These are phyloP conservation scores for Melanostoma mellinum DNA, from an alignment of 2,888 invertebrate species.

Conservation along the genomic window DNA sequence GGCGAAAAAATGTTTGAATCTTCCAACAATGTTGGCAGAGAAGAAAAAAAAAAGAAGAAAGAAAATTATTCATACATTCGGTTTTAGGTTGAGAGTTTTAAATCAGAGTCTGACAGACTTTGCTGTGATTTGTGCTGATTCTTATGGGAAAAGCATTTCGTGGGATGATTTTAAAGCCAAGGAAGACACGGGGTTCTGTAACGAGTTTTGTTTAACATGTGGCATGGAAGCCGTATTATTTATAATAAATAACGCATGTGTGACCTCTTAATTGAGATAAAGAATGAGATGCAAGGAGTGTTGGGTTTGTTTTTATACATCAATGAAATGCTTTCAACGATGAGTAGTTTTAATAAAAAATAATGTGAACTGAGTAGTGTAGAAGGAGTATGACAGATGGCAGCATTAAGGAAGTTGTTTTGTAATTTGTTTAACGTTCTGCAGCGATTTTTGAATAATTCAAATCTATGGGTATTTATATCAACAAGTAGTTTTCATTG, in stretches of 20 bases:
- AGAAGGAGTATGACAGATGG: too few relatives aligned
- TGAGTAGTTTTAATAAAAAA: too few relatives aligned
- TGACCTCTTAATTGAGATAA: constrained; percentile 16
- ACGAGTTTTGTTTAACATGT: constrained; percentile 30
- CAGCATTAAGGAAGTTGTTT: too few relatives aligned
- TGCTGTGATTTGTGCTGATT: constrained; percentile 30
- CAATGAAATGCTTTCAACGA: neutral
- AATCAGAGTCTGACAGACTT: constrained; percentile 47
- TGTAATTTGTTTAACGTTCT: too few relatives aligned
- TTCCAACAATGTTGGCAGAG: constrained; percentile 34
- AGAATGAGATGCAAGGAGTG: constrained; percentile 18
- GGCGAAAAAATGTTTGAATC: constrained; percentile 22
- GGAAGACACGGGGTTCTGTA: constrained; percentile 20
- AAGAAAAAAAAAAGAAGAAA: constrained; percentile 12
- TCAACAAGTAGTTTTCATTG: too few relatives aligned
- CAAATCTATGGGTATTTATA: too few relatives aligned
- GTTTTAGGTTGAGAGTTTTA: constrained; percentile 41
- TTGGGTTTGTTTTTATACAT: constrained; percentile 11
- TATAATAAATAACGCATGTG: constrained; percentile 4
- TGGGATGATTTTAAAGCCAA: constrained; percentile 44
- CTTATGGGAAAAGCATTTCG: constrained; percentile 53
- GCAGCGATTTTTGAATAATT: too few relatives aligned
- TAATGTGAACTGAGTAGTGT: too few relatives aligned
- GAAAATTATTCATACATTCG: constrained; percentile 49
- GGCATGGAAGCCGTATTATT: constrained; percentile 52